Percentiles rank a stretch among this genome's conserved stretches.
Evolutionary conservation across 2,113 vertebrate species (phyloP).

Genomic region (Oxyruncus cristatus): DNA sequence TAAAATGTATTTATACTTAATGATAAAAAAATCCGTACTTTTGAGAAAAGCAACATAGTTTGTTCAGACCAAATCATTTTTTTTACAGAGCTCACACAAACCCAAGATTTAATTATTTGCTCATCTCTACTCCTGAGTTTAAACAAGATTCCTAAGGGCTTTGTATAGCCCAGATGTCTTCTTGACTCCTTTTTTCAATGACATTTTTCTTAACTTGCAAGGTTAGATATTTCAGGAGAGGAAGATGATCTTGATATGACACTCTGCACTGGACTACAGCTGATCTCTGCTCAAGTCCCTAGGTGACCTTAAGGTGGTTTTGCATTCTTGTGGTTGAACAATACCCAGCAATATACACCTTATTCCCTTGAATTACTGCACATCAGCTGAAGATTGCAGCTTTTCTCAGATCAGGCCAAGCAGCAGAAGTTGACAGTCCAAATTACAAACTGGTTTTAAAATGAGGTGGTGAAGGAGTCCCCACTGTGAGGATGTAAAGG

Average conservation of each 20-base stretch:
- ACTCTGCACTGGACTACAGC: neutral
- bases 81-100: neutral
- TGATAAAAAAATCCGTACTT: neutral
- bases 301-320: neutral
- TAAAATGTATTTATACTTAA: neutral
- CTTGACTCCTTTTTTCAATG: neutral
- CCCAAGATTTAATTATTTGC: neutral
- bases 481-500: neutral
- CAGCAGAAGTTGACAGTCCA: neutral
- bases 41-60: neutral
- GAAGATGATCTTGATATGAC: neutral
- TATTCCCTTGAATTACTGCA: neutral
- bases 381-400: neutral
- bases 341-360: neutral
- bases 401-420: neutral
- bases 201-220: neutral
- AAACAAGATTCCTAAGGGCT: neutral
- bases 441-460: neutral
- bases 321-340: neutral
- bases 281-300: neutral
- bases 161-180: neutral
- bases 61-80: neutral
- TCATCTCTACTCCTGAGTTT: neutral
- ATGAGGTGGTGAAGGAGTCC: neutral
- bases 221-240: neutral